Conservation (phyloP, 2,113 vertebrate genomes). For the Ciconia boyciana region DNA sequence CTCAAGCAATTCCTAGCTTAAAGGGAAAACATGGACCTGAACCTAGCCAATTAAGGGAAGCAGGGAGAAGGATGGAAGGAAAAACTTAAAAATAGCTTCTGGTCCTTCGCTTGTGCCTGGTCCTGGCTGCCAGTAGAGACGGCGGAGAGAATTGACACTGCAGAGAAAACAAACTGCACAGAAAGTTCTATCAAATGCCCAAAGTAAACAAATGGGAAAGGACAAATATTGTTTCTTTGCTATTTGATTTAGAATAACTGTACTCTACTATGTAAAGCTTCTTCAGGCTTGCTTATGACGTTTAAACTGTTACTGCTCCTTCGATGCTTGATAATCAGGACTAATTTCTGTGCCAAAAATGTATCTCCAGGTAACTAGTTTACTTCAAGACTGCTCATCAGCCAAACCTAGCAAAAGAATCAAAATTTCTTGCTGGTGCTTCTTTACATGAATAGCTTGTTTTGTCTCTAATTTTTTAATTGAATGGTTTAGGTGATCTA, state of each 20-base stretch:
- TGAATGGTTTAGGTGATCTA: background rate
- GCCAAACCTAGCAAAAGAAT: background rate
- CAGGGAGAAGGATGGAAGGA: background rate
- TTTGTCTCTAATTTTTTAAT: background rate
- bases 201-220: background rate
- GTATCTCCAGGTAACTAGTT: background rate
- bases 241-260: background rate
- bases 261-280: background rate
- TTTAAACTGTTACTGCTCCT: background rate
- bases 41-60: conserved; percentile 26
- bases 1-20: conserved; percentile 18
- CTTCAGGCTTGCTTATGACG: background rate
- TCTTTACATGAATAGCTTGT: background rate
- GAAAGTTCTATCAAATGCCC: background rate
- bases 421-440: background rate
- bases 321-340: background rate
- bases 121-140: background rate
- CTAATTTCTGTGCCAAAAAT: background rate
- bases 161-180: background rate
- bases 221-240: background rate
- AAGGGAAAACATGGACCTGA: background rate
- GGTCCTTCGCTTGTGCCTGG: background rate
- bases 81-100: conserved; percentile 35
- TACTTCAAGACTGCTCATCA: background rate
- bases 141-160: background rate